Conservation (phyloP, 2,797 vertebrate species). For the Phataginus tricuspis region DNA sequence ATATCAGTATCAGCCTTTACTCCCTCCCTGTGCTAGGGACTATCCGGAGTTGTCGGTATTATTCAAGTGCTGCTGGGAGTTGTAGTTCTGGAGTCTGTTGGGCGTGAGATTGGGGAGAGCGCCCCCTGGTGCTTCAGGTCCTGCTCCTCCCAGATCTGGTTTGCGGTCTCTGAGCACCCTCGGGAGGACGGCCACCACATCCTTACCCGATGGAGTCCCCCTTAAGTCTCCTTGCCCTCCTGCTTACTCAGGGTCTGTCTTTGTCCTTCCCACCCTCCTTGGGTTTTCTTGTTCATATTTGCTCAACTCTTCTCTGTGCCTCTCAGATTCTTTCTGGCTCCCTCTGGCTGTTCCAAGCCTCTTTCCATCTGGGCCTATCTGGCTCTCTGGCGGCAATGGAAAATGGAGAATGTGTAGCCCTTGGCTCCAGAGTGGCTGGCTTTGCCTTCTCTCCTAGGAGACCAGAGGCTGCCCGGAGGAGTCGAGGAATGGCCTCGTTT, state of each 20-base stretch:
- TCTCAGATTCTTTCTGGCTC: not conserved
- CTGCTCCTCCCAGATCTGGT: not conserved
- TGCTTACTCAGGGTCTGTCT: not conserved
- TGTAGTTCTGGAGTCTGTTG: not conserved
- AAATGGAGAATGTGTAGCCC: not conserved
- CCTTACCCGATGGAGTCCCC: not conserved
- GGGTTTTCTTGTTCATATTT: not conserved
- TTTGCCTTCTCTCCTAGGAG: not conserved
- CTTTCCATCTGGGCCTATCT: not conserved
- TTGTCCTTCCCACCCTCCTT: not conserved
- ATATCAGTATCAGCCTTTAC: not conserved
- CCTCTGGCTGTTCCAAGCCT: not conserved
- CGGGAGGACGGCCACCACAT: not conserved
- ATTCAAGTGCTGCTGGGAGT: constrained; percentile 28
- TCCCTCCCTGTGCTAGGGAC: not conserved
- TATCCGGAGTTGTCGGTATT: not conserved
- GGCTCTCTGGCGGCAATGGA: not conserved
- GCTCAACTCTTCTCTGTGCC: not conserved
- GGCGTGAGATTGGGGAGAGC: not conserved
- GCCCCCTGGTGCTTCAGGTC: constrained; percentile 60
- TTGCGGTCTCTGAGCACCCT: not conserved
- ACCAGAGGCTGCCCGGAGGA: not conserved
- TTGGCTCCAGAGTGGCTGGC: not conserved
- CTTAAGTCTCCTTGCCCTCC: not conserved
- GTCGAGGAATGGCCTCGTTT: not conserved